Percentiles rank a stretch among this genome's conserved stretches.
phyloP scores from a whole-genome alignment of 2,888 invertebrate species.

The Napeogenes sylphis region DNA sequence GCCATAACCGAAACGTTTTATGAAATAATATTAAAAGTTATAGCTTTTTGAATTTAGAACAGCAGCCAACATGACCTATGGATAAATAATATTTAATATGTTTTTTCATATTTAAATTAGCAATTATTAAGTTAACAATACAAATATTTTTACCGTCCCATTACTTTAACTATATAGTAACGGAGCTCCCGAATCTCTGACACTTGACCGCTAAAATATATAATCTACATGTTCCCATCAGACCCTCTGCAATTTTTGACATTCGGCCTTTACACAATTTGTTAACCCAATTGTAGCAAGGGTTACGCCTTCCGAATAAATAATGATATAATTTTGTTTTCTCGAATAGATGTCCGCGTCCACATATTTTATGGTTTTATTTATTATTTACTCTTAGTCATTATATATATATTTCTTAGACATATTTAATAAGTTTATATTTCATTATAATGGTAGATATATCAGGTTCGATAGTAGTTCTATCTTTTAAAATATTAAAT shows the following conservation, averaged over 20 bases:
- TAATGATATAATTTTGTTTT: constrained; percentile 25
- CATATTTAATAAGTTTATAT: too few relatives aligned
- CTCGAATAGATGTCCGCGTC: neutral
- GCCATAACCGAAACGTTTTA: too few relatives aligned
- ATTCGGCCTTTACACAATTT: constrained; percentile 48
- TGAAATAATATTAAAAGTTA: too few relatives aligned
- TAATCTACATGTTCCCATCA: constrained; percentile 16
- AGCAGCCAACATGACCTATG: neutral
- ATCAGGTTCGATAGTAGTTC: too few relatives aligned
- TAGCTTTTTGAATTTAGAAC: too few relatives aligned
- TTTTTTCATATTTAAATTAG: too few relatives aligned
- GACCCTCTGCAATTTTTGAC: constrained; percentile 36
- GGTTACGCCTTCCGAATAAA: constrained; percentile 27
- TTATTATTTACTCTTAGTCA: neutral
- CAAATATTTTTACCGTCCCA: neutral
- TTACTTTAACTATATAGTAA: neutral
- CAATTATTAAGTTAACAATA: too few relatives aligned
- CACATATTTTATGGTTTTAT: neutral
- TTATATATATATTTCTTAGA: constrained; percentile 2
- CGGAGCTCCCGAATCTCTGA: constrained; percentile 12
- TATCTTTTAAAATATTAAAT: constrained; percentile 18
- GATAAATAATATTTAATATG: neutral
- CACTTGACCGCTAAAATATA: constrained; percentile 14
- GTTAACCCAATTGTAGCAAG: constrained; percentile 40
- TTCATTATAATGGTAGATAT: too few relatives aligned